Conservation (phyloP, 2,797 vertebrate genomes). For the Takifugu rubripes region DNA sequence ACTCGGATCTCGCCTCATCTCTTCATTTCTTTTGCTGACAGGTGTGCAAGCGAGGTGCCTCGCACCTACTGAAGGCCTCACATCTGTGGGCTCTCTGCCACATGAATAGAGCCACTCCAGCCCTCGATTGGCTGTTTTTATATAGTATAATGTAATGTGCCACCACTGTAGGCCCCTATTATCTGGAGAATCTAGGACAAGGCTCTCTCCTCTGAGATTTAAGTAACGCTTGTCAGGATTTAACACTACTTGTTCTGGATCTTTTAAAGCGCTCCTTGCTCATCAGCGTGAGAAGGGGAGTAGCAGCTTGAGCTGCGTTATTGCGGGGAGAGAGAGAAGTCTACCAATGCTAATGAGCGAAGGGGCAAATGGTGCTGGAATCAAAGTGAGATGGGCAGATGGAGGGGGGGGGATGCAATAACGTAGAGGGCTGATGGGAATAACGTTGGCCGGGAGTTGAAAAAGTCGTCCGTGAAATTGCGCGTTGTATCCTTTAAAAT, state of each 20-base stretch:
- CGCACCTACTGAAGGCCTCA: slow-evolving; percentile 14
- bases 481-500: slow-evolving; percentile 65
- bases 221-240: slow-evolving; percentile 48
- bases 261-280: slow-evolving; percentile 43
- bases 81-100: slow-evolving; percentile 38
- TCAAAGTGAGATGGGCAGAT: slow-evolving; percentile 29
- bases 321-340: slow-evolving; percentile 37
- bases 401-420: slow-evolving; percentile 26
- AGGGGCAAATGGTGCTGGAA: slow-evolving; percentile 17
- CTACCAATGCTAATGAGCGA: slow-evolving; percentile 41
- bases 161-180: slow-evolving; percentile 25
- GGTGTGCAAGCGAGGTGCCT: not conserved
- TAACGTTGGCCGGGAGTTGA: slow-evolving; percentile 56
- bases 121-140: slow-evolving; percentile 34
- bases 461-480: slow-evolving; percentile 66
- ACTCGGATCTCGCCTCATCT: slow-evolving; percentile 11
- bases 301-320: slow-evolving; percentile 39
- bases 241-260: slow-evolving; percentile 49
- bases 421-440: slow-evolving; percentile 50
- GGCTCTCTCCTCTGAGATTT: slow-evolving; percentile 52
- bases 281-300: slow-evolving; percentile 26
- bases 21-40: slow-evolving; percentile 12
- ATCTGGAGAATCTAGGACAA: slow-evolving; percentile 46
- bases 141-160: slow-evolving; percentile 26
- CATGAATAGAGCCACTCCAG: slow-evolving; percentile 44